Conservation (phyloP, 2,888 invertebrate species). For the Yponomeuta evonymella region DNA sequence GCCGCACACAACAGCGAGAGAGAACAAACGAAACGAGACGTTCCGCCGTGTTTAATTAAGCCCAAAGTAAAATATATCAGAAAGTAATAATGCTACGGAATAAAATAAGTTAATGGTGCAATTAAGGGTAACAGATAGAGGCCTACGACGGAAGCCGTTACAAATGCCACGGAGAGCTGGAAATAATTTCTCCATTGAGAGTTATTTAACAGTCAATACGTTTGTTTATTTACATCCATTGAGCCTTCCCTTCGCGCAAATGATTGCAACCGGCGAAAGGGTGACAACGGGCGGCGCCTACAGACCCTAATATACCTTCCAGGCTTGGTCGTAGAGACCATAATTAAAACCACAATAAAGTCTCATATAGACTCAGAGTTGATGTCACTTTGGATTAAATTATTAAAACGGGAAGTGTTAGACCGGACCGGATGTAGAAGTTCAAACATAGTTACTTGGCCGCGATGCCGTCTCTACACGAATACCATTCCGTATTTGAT, state of each 20-base stretch:
- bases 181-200: slow-evolving; percentile 52
- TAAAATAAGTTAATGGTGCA: background rate
- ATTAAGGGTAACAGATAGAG: slow-evolving; percentile 8
- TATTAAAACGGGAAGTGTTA: slow-evolving; percentile 54
- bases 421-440: slow-evolving; percentile 51
- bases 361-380: slow-evolving; percentile 33
- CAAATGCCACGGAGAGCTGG: slow-evolving; percentile 38
- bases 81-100: slow-evolving; percentile 5
- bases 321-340: slow-evolving; percentile 28
- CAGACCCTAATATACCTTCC: slow-evolving; percentile 34
- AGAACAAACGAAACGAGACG: slow-evolving; percentile 7
- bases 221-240: slow-evolving; percentile 50
- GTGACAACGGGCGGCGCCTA: slow-evolving; percentile 26
- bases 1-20: background rate
- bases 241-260: slow-evolving; percentile 36
- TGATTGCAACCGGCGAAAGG: slow-evolving; percentile 29
- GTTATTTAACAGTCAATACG: slow-evolving; percentile 46
- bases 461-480: too few relatives aligned
- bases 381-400: slow-evolving; percentile 45
- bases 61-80: slow-evolving; percentile 3
- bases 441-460: slow-evolving; percentile 29
- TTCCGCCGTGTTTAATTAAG: slow-evolving; percentile 4
- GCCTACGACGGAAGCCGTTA: slow-evolving; percentile 33
- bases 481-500: too few relatives aligned
- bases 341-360: slow-evolving; percentile 28